Conservation (phyloP, 2,797 vertebrate species). For the Falco rusticolus region DNA sequence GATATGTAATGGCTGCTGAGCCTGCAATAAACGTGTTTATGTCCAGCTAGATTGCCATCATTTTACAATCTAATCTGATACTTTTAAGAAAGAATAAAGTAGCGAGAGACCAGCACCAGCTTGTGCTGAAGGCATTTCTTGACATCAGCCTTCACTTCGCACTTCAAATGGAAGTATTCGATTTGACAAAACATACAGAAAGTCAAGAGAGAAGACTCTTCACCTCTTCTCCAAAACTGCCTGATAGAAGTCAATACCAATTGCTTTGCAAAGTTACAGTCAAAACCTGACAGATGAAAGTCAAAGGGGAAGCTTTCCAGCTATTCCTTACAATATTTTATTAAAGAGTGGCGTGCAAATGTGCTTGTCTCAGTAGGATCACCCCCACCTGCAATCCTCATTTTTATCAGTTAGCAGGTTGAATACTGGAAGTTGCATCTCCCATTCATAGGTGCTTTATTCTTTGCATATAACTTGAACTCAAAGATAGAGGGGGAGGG, state of each 20-base stretch:
- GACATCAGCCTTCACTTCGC: slow-evolving; percentile 88
- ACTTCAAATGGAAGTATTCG: slow-evolving; percentile 79
- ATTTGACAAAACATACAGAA: slow-evolving; percentile 86
- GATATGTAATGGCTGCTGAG: slow-evolving; percentile 74
- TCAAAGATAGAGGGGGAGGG: neutral
- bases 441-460: neutral
- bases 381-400: neutral
- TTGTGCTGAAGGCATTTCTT: slow-evolving; percentile 82
- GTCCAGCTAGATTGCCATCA: slow-evolving; percentile 75
- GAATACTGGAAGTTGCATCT: slow-evolving; percentile 23
- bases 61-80: slow-evolving; percentile 46
- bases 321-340: slow-evolving; percentile 50
- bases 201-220: slow-evolving; percentile 75
- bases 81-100: slow-evolving; percentile 44
- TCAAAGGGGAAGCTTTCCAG: slow-evolving; percentile 67
- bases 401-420: slow-evolving; percentile 50
- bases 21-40: slow-evolving; percentile 66
- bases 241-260: slow-evolving; percentile 85
- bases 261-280: slow-evolving; percentile 76
- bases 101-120: slow-evolving; percentile 82
- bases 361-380: slow-evolving; percentile 71
- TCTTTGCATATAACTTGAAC: slow-evolving; percentile 8
- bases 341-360: slow-evolving; percentile 63
- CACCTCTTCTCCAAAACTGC: slow-evolving; percentile 70
- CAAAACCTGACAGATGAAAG: slow-evolving; percentile 79